Evolutionary conservation across 2,797 vertebrate species (phyloP), one percentile per base, ranked within the genome.

Genomic region (Emys orbicularis): DNA sequence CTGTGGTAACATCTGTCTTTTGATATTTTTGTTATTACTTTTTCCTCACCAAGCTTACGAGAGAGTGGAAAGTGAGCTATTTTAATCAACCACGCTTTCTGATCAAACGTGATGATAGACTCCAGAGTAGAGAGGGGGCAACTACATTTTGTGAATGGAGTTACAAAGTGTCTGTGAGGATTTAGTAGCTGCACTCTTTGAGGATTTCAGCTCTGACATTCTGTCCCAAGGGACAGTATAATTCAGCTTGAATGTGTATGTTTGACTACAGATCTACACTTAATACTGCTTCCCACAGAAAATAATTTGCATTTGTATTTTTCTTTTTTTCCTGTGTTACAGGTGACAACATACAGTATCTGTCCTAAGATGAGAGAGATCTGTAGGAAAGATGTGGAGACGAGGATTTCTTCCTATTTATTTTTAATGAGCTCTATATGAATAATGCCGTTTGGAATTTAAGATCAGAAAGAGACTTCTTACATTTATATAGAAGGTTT

Each of bases 101-200:
- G 61, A 8, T n/a, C 2, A 21, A 52, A 52, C 2, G 6, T 4
- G 34, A 2, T 7, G 2, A 31, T 19, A 3, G 25, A 31, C 1
- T 61, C 80, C 44, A 4, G 4, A 12, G 81, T 8, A 8, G 82
- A 18, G 82, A 2, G 4, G 13, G 13, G 25, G 13, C 41, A 4
- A 4, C 54, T 21, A 12, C 29, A 23, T 41, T 44, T 31, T 41
- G 16, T 31, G 86, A 21, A 56, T 1, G 1, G 34, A 82, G 86
- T 44, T 61, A 0, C 44, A 8, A 44, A n/a, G 34, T 68, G 65
- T n/a, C 61, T 21, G 25, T 74, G 21, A 23, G 41, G 0, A 52
- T 3, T 25, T 3, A 61, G 61, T 15, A 49, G 53, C 85, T 83
- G 68, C 21, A 27, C 50, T 1, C 15, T 19, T 82, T 29, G 3